Conservation (phyloP, 2,113 vertebrate genomes). For the Trogon surrucura region DNA sequence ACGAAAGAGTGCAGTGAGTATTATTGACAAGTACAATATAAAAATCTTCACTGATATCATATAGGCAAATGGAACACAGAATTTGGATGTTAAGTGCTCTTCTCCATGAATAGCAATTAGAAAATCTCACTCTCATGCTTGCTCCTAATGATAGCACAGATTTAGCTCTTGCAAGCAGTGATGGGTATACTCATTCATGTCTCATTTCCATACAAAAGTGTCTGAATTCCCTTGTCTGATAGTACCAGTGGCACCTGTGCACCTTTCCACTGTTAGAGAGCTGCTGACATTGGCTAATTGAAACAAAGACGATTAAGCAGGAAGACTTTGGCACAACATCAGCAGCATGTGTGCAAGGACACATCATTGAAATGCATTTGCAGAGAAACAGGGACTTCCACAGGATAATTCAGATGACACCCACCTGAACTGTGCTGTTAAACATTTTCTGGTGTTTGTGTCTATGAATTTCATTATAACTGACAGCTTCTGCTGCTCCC, state of each 20-base stretch:
- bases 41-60: background rate
- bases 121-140: background rate
- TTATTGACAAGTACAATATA: background rate
- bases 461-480: background rate
- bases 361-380: background rate
- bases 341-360: background rate
- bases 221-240: background rate
- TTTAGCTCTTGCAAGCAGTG: background rate
- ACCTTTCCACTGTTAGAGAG: background rate
- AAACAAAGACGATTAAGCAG: background rate
- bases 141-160: background rate
- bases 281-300: background rate
- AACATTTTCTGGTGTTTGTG: background rate
- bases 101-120: background rate
- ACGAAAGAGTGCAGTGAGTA: background rate
- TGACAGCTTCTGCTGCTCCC: background rate
- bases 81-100: background rate
- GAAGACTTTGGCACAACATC: background rate
- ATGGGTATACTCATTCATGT: background rate
- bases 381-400: background rate
- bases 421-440: background rate
- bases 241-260: background rate
- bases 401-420: background rate
- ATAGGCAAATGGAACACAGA: background rate
- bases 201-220: background rate